These are phyloP conservation scores for Pseudomyrmex concolor DNA, from an alignment of 1,140 invertebrate genomes.

Conservation along the genomic window DNA sequence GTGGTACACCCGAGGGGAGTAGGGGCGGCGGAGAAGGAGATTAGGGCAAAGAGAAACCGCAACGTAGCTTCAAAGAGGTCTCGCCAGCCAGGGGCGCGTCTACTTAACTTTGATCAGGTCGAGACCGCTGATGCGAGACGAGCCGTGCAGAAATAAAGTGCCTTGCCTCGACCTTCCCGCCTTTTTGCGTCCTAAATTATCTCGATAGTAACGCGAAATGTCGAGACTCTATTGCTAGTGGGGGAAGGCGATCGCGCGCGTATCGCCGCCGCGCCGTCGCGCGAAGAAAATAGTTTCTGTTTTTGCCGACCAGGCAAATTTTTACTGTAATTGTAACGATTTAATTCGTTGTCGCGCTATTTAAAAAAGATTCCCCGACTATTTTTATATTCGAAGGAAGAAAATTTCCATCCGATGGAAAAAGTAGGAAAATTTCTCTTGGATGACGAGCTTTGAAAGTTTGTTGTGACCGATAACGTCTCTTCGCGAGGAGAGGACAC, in stretches of 20 bases:
- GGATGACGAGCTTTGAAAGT: not conserved
- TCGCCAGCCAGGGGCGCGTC: slow-evolving; percentile 80
- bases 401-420: not conserved
- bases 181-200: slow-evolving; percentile 79
- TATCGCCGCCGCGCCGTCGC: not conserved
- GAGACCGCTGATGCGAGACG: slow-evolving; percentile 82
- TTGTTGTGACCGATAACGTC: slow-evolving; percentile 22
- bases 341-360: not conserved
- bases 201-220: slow-evolving; percentile 60
- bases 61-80: slow-evolving; percentile 82
- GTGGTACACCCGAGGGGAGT: slow-evolving; percentile 36
- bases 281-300: not conserved
- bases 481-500: slow-evolving; percentile 52
- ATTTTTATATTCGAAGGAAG: not conserved
- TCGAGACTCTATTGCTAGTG: not conserved
- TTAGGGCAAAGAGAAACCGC: slow-evolving; percentile 82
- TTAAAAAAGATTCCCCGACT: not conserved
- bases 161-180: slow-evolving; percentile 68
- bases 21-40: slow-evolving; percentile 56
- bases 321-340: slow-evolving; percentile 5
- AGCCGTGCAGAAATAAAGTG: slow-evolving; percentile 75
- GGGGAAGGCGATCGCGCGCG: not conserved
- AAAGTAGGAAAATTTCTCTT: not conserved
- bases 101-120: slow-evolving; percentile 85
- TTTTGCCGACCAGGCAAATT: slow-evolving; percentile 38